Evolutionary conservation across 2,888 invertebrate species (phyloP).

Genomic region (Lepidocyrtoides sp.): DNA sequence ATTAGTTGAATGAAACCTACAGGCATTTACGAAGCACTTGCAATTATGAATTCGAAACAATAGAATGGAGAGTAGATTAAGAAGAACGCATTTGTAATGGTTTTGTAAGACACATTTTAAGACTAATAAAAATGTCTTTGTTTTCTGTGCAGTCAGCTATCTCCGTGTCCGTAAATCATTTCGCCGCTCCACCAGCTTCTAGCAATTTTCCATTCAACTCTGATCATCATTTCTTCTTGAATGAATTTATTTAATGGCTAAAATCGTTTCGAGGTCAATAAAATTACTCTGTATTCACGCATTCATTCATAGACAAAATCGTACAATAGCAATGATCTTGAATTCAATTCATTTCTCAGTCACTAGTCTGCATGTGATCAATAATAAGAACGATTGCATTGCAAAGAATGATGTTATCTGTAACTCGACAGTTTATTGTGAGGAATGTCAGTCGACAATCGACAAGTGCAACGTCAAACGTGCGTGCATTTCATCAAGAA

Average conservation of each 20-base stretch:
- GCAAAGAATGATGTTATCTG: neutral
- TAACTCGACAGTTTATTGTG: neutral
- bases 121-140: neutral
- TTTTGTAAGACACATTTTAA: constrained; percentile 31
- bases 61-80: constrained; percentile 57
- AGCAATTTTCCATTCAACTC: neutral
- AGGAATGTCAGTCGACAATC: neutral
- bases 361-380: neutral
- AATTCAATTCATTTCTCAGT: constrained; percentile 8
- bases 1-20: constrained; percentile 40
- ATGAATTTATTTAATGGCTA: constrained; percentile 46
- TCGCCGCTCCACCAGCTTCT: neutral
- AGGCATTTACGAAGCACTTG: constrained; percentile 45
- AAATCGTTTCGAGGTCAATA: constrained; percentile 39
- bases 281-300: constrained; percentile 20
- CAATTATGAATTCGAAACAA: constrained; percentile 63
- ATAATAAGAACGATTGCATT: neutral
- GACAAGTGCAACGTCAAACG: neutral
- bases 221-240: constrained; percentile 29
- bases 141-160: neutral
- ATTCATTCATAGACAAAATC: constrained; percentile 30
- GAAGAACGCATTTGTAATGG: constrained; percentile 13
- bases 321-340: constrained; percentile 57
- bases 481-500: constrained; percentile 9
- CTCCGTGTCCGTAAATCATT: neutral